Conservation (phyloP, 2,888 invertebrate genomes). For the Seladonia tumulorum region DNA sequence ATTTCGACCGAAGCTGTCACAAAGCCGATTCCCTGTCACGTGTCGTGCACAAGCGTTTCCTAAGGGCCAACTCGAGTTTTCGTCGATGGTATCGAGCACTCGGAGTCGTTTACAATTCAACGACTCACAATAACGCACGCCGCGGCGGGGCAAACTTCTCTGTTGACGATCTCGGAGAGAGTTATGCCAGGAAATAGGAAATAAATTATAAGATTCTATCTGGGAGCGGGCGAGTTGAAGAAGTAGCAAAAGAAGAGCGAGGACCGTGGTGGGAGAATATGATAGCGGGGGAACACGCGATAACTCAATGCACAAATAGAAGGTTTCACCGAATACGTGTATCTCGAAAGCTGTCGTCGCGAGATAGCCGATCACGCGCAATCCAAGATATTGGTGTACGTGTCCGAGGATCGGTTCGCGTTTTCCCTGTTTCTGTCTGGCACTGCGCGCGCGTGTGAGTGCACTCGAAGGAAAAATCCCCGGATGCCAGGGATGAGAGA, state of each 20-base stretch:
- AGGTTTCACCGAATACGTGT: constrained; percentile 6
- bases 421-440: not conserved
- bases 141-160: not conserved
- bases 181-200: constrained; percentile 38
- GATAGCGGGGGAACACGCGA: constrained; percentile 31
- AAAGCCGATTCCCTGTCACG: not conserved
- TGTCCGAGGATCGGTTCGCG: constrained; percentile 17
- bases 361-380: constrained; percentile 48
- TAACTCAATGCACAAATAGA: constrained; percentile 35
- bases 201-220: constrained; percentile 45
- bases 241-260: constrained; percentile 4
- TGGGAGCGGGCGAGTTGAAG: not conserved
- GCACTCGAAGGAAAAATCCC: not conserved
- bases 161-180: constrained; percentile 20
- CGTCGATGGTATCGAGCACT: constrained; percentile 4
- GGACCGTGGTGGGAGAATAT: not conserved
- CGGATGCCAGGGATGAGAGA: not conserved
- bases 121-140: constrained; percentile 12
- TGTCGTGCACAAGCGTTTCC: not conserved
- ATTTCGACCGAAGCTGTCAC: too few relatives aligned
- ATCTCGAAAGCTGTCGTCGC: constrained; percentile 22
- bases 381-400: constrained; percentile 55
- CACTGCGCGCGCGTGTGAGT: not conserved
- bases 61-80: constrained; percentile 8
- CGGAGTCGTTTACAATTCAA: constrained; percentile 18